Percentiles rank a stretch among this genome's conserved stretches.
These are phyloP conservation scores for Luperina nickerlii DNA, from an alignment of 2,888 invertebrate genomes.

Conservation along the genomic window DNA sequence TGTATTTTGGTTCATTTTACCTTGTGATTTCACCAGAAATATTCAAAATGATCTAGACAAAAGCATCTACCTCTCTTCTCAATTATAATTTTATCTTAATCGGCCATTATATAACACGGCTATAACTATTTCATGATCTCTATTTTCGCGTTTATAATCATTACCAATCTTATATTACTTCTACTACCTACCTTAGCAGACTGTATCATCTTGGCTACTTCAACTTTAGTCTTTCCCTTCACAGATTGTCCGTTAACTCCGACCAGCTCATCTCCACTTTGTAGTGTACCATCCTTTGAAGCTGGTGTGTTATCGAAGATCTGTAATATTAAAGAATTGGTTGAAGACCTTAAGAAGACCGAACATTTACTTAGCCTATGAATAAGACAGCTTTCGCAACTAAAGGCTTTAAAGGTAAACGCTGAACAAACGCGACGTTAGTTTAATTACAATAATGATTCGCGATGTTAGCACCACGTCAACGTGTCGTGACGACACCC, in stretches of 20 bases:
- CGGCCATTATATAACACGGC: too few species aligned
- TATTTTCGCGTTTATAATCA: neutral
- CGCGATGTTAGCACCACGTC: too few species aligned
- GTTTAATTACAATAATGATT: too few species aligned
- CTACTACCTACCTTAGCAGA: slow-evolving; percentile 92
- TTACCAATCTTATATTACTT: neutral
- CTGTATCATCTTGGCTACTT: slow-evolving; percentile 99
- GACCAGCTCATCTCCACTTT: slow-evolving; percentile 99
- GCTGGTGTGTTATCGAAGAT: slow-evolving; percentile 99
- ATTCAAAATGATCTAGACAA: neutral
- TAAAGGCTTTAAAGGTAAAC: too few species aligned
- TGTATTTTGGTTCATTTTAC: neutral
- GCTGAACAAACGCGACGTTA: too few species aligned
- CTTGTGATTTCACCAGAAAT: neutral
- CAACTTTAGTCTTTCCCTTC: slow-evolving; percentile 99
- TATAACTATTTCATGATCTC: neutral
- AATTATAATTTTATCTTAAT: too few species aligned
- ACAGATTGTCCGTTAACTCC: slow-evolving; percentile 98
- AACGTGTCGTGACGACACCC: too few species aligned
- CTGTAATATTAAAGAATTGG: slow-evolving; percentile 75
- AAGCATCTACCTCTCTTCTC: neutral
- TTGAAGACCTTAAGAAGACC: too few species aligned
- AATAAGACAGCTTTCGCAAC: too few species aligned
- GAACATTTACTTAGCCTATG: too few species aligned
- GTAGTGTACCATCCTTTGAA: slow-evolving; percentile 97